Evolutionary conservation across 2,113 vertebrate genomes (phyloP).

Genomic region (Halichoeres trimaculatus): DNA sequence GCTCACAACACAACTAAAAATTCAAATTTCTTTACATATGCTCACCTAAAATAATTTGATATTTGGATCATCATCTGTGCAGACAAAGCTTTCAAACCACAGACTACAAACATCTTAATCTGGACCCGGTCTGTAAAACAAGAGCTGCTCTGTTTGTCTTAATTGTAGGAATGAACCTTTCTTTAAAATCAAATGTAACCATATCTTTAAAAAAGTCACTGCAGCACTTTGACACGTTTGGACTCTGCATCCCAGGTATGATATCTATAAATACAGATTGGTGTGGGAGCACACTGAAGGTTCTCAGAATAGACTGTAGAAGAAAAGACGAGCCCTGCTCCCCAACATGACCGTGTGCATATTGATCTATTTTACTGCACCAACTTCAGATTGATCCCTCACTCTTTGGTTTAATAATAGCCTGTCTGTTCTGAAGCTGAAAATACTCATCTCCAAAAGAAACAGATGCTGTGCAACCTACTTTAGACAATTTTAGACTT

Average conservation of each 20-base stretch:
- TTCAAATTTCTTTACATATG: too few species aligned
- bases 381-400: conserved; percentile 42
- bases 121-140: conserved; percentile 4
- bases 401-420: conserved; percentile 49
- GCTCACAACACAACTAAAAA: too few species aligned
- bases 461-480: not conserved
- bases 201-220: not conserved
- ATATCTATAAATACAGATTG: conserved; percentile 20
- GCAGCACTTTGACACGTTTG: conserved; percentile 1
- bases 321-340: conserved; percentile 32
- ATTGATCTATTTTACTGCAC: conserved; percentile 39
- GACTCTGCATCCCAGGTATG: not conserved
- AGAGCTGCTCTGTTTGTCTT: not conserved
- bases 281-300: not conserved
- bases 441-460: conserved; percentile 28
- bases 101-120: not conserved
- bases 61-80: not conserved
- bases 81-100: not conserved
- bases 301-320: conserved; percentile 29
- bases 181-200: not conserved
- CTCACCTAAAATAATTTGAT: too few species aligned
- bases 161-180: not conserved
- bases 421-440: conserved; percentile 27
- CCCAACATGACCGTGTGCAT: conserved; percentile 28
- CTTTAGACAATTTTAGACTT: conserved; percentile 8